Evolutionary conservation across 2,113 vertebrate species (phyloP).

Genomic region (Lethenteron reissneri): DNA sequence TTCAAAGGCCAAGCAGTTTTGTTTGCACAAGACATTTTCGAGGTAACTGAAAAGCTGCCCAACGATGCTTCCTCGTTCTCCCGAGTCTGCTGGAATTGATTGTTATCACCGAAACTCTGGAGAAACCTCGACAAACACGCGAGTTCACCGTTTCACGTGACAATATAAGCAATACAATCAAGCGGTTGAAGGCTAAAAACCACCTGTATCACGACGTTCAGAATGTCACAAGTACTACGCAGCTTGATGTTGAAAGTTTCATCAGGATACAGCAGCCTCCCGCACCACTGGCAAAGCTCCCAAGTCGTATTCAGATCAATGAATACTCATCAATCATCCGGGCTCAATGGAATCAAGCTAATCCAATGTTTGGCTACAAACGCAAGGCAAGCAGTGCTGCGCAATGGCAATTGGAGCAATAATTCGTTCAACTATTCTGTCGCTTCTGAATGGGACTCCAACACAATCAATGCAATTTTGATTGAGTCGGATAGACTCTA

Average conservation of each 20-base stretch:
- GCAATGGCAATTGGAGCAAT: neutral
- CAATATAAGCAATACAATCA: neutral
- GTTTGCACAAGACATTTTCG: constrained; percentile 1
- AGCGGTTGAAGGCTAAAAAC: neutral
- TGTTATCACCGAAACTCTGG: neutral
- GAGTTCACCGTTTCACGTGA: neutral
- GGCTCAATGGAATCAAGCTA: neutral
- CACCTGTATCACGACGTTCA: neutral
- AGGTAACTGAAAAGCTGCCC: neutral
- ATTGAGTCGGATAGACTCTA: neutral
- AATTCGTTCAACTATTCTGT: neutral
- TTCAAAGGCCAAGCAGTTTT: constrained; percentile 1
- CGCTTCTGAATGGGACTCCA: neutral
- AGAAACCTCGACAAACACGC: constrained; percentile 2
- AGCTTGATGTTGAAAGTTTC: neutral
- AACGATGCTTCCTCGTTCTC: neutral
- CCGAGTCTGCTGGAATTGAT: neutral
- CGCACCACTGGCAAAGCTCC: neutral
- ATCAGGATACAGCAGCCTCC: neutral
- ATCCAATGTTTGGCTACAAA: neutral
- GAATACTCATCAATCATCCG: neutral
- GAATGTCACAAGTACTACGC: neutral
- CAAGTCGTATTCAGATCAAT: neutral
- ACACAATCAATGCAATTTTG: neutral
- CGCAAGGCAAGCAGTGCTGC: neutral